These are phyloP conservation scores for Mirounga angustirostris DNA, from an alignment of 2,113 vertebrate genomes.

Conservation along the genomic window DNA sequence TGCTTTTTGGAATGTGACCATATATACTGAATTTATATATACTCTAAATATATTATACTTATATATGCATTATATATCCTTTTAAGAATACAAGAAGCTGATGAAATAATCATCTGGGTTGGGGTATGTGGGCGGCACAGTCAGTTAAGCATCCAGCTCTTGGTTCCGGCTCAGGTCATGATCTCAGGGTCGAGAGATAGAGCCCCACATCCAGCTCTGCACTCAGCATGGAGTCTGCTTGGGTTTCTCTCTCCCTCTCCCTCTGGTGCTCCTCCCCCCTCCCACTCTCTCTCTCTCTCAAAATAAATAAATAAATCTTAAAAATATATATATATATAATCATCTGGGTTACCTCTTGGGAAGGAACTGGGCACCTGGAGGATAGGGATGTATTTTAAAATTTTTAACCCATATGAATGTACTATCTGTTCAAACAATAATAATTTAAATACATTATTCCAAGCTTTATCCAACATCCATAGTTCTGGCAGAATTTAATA, in stretches of 20 bases:
- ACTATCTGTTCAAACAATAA: constrained; percentile 7
- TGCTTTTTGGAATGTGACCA: background rate
- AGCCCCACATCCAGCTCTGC: background rate
- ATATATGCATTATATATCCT: background rate
- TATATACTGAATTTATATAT: background rate
- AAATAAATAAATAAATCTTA: background rate
- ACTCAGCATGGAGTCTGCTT: background rate
- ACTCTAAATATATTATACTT: background rate
- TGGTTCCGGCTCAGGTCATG: background rate
- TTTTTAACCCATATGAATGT: background rate
- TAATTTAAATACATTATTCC: background rate
- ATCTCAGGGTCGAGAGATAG: background rate
- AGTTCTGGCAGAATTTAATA: background rate
- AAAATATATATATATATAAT: background rate
- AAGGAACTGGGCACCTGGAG: background rate
- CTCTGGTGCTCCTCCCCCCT: background rate
- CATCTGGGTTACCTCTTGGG: background rate
- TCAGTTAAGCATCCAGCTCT: background rate
- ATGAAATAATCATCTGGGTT: background rate
- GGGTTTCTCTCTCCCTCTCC: background rate
- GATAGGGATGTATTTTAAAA: background rate
- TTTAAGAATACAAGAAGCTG: background rate
- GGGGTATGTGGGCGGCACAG: background rate
- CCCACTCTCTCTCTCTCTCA: background rate
- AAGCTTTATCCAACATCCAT: background rate